phyloP scores from a whole-genome alignment of 2,113 vertebrate species.

The Marcusenius ussheri region DNA sequence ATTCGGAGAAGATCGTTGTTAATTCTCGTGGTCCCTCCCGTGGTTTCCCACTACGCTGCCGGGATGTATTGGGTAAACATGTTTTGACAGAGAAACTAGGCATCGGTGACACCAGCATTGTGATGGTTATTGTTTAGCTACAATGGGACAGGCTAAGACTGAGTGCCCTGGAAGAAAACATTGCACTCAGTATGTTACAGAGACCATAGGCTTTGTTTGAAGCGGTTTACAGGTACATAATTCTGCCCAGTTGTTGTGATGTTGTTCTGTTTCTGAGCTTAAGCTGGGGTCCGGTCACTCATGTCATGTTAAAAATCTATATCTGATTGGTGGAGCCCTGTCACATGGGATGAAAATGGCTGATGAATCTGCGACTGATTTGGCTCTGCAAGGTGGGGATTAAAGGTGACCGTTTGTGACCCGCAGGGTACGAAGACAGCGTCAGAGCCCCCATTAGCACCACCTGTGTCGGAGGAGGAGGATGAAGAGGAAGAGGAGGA shows the following conservation, averaged over 20 bases:
- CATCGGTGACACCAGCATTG: background rate
- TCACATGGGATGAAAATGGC: background rate
- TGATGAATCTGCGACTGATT: background rate
- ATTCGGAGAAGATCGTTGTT: background rate
- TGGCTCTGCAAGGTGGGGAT: background rate
- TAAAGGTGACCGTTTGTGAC: slow-evolving; percentile 23
- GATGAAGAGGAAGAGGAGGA: slow-evolving; percentile 86
- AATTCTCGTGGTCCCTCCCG: background rate
- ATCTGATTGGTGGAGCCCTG: background rate
- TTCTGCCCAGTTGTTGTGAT: background rate
- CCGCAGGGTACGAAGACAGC: slow-evolving; percentile 85
- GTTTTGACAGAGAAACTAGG: background rate
- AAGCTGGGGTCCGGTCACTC: background rate
- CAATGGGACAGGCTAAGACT: background rate
- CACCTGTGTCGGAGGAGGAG: slow-evolving; percentile 92
- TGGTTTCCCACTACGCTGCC: background rate
- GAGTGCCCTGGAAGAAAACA: background rate
- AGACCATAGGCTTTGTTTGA: background rate
- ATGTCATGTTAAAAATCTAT: background rate
- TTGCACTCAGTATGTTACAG: background rate
- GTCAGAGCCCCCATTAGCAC: slow-evolving; percentile 87
- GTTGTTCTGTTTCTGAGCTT: background rate
- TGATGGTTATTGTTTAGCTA: background rate
- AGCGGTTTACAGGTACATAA: background rate
- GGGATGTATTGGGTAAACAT: background rate